Conservation (phyloP, 2,888 invertebrate species). For the Dendrolimus houi region DNA sequence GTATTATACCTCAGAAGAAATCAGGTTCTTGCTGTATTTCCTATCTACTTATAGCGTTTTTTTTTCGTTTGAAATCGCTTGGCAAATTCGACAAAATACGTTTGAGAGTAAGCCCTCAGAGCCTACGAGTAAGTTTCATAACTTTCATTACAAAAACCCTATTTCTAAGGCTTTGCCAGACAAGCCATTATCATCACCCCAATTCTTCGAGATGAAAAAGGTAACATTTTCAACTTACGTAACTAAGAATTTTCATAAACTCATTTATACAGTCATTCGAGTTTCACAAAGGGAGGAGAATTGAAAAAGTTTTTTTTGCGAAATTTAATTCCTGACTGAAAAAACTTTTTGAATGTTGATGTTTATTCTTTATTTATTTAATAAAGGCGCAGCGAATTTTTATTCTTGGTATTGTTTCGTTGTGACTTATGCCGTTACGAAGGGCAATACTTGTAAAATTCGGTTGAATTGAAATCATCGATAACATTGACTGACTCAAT, state of each 20-base stretch:
- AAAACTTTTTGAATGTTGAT: conserved; percentile 20
- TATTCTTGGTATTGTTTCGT: too few species aligned
- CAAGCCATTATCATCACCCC: conserved; percentile 6
- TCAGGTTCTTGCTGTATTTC: too few species aligned
- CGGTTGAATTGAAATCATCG: too few species aligned
- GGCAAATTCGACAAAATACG: too few species aligned
- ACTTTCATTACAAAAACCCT: background rate
- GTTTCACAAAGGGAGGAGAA: conserved; percentile 35
- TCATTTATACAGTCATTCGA: conserved; percentile 40
- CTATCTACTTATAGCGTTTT: too few species aligned
- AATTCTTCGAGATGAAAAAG: conserved; percentile 8
- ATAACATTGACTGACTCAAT: too few species aligned
- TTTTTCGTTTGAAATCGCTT: too few species aligned
- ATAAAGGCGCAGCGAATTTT: background rate
- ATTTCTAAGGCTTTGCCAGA: conserved; percentile 8
- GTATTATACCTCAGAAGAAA: too few species aligned
- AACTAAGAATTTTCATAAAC: conserved; percentile 33
- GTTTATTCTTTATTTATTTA: conserved; percentile 8
- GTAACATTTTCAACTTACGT: conserved; percentile 12
- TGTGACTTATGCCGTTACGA: too few species aligned
- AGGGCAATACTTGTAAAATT: too few species aligned
- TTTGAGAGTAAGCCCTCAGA: too few species aligned
- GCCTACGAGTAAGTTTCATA: too few species aligned
- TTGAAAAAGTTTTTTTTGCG: conserved; percentile 45
- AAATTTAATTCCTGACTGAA: conserved; percentile 34